Conservation (phyloP, 1,140 invertebrate genomes). For the Papilio polyxenes region DNA sequence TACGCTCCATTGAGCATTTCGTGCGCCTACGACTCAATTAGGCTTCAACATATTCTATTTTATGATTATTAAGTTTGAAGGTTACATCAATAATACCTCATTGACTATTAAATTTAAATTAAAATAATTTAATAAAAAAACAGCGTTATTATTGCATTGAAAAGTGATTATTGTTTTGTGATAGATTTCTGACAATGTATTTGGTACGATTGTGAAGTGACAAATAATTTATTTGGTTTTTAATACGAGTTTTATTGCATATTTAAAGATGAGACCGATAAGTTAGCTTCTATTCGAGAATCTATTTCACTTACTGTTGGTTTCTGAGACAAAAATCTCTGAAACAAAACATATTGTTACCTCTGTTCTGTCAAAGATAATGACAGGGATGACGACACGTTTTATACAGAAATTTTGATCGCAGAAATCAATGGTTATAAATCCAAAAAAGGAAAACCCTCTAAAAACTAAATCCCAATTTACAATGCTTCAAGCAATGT, state of each 20-base stretch:
- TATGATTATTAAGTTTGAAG: conserved; percentile 37
- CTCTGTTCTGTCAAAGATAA: too few species aligned
- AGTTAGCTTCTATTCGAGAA: neutral
- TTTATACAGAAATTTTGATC: too few species aligned
- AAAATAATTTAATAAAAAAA: too few species aligned
- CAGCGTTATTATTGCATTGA: too few species aligned
- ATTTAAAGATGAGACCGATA: neutral
- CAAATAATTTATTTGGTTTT: neutral
- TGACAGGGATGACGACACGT: too few species aligned
- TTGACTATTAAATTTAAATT: neutral
- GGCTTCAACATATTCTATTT: conserved; percentile 41
- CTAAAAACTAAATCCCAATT: neutral
- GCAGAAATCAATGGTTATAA: too few species aligned
- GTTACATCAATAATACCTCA: neutral
- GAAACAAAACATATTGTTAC: too few species aligned
- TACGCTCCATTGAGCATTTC: conserved; percentile 69
- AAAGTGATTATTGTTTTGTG: too few species aligned
- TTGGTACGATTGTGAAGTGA: neutral
- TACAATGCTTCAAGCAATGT: neutral
- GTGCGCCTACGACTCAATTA: conserved; percentile 65
- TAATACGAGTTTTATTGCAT: neutral
- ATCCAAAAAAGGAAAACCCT: too few species aligned
- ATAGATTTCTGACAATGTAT: neutral
- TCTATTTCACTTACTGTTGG: too few species aligned
- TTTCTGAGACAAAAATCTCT: too few species aligned